Evolutionary conservation across 2,888 invertebrate genomes (phyloP), one percentile per base, ranked within the genome.

Genomic region (Meliscaeva auricollis): DNA sequence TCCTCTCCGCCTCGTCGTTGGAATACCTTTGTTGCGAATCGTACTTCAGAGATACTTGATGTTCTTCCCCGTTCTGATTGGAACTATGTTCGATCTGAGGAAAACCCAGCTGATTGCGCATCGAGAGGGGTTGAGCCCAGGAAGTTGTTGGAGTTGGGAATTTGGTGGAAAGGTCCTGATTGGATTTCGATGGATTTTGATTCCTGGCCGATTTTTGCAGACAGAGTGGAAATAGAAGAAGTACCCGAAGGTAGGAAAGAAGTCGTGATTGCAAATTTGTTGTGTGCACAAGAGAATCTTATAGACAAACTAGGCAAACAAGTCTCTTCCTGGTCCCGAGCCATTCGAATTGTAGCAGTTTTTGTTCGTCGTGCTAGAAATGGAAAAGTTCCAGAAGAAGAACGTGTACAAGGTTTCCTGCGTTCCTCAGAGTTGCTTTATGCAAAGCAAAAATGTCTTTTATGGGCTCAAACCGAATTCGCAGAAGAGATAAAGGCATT

Each of bases 31-130:
- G 11, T 38, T 38, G 7, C 38, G 3, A 88, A 88, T 44, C 78
- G 88, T 0, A 87, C 88, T 8, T 46, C 85, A 13, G 66, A 87
- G 50, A 88, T 88, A 17, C 44, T 87, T 3, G 73, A 88, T 4
- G 46, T 15, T 0, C 38, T 78, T 1, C 54, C 81, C 1, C 32
- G 50, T n/a, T 64, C 56, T 0, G 22, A 46, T 8, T 38, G 38
- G 44, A n/a, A 44, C 15, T 44, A 44, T 44, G n/a, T 44, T 15
- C 44, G 44, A 6, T 38, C 87, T 4, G 66, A 44, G 2, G 56
- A 82, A 9, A 89, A 89, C 48, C 87, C 88, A 6, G 88, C 89
- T 38, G 38, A 38, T 38, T 38, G 38, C 11, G 38, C 38, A 13
- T 38, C 38, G 9, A 0, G 88, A 89, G 88, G 89, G 3, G 30